These are phyloP conservation scores for Dasysyrphus albostriatus DNA, from an alignment of 2,888 invertebrate genomes.

Conservation along the genomic window DNA sequence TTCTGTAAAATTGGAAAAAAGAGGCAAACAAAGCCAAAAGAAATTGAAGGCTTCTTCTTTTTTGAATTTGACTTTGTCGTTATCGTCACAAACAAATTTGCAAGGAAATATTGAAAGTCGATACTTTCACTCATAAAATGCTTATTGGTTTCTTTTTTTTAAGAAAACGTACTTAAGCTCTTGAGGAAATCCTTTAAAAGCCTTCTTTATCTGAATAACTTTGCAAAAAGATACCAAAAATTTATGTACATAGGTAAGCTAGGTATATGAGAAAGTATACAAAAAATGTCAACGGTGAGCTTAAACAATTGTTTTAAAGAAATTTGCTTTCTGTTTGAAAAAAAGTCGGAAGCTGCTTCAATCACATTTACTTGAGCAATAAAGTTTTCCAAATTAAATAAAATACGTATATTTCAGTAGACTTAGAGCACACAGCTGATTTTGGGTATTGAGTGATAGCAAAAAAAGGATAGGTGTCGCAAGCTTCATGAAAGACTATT, in stretches of 20 bases:
- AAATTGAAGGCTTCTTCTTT: conserved; percentile 12
- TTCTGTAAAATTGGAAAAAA: background rate
- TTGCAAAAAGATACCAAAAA: background rate
- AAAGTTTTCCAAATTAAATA: too few species aligned
- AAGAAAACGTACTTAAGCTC: background rate
- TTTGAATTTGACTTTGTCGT: conserved; percentile 18
- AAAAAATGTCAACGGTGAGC: background rate
- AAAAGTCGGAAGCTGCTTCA: too few species aligned
- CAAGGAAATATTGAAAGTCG: conserved; percentile 2
- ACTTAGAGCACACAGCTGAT: too few species aligned
- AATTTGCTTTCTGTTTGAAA: background rate
- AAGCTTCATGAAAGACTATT: too few species aligned
- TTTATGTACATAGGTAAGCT: background rate
- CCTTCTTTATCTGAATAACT: background rate
- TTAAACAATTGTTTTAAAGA: conserved; percentile 3
- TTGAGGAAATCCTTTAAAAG: conserved; percentile 1
- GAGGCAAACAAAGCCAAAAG: background rate
- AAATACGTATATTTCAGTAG: too few species aligned
- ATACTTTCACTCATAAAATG: conserved; percentile 3
- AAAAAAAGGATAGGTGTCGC: too few species aligned
- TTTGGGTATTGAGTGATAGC: too few species aligned
- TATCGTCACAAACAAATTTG: background rate
- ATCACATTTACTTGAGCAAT: too few species aligned
- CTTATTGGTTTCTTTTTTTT: conserved; percentile 25
- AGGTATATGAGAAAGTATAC: background rate